These are phyloP conservation scores for Stegostoma tigrinum DNA, from an alignment of 2,113 vertebrate species.

Conservation along the genomic window DNA sequence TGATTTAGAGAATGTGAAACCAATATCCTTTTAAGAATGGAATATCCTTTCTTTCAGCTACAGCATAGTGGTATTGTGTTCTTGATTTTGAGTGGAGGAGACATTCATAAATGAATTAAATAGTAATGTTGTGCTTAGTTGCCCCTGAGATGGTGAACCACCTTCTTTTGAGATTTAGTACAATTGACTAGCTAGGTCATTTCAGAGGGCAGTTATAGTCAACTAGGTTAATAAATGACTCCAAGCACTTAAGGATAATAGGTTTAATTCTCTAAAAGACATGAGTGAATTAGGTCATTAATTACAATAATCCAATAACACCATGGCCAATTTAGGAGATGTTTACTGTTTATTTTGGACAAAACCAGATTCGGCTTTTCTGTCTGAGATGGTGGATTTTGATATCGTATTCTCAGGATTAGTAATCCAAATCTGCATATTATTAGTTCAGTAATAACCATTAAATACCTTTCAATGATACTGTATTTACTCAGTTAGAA, in stretches of 20 bases:
- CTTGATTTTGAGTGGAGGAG: background rate
- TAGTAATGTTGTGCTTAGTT: background rate
- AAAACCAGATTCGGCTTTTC: background rate
- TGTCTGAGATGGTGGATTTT: background rate
- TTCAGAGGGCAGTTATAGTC: background rate
- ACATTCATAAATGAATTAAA: background rate
- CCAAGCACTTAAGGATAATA: background rate
- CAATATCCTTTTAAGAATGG: background rate
- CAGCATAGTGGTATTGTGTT: background rate
- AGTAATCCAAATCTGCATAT: background rate
- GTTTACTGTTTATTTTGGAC: background rate
- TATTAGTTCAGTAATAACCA: background rate
- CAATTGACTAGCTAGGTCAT: background rate
- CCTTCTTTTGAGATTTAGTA: background rate
- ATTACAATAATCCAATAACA: background rate
- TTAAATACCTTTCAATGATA: background rate
- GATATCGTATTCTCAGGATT: background rate
- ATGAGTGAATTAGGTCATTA: background rate
- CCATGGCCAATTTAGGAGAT: background rate
- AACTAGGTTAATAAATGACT: background rate
- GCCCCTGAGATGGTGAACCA: background rate
- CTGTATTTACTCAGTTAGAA: background rate
- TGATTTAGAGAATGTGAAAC: background rate
- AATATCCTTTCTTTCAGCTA: background rate
- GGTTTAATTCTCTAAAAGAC: background rate